These are phyloP conservation scores for Syngnathus acus DNA, from an alignment of 2,797 vertebrate species.

Conservation along the genomic window DNA sequence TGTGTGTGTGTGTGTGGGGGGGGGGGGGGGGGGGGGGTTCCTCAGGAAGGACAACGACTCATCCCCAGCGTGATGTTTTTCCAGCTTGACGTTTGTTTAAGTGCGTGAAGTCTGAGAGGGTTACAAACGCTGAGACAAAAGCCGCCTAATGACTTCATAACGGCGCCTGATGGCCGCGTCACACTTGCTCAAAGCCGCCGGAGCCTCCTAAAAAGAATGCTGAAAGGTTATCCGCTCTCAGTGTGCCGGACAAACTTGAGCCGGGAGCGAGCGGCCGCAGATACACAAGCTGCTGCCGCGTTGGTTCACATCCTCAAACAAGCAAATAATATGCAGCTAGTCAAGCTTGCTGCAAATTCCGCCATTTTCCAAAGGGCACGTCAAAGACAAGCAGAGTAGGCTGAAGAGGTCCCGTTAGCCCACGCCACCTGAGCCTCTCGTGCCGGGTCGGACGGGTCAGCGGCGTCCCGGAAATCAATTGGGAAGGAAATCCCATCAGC, in stretches of 20 bases:
- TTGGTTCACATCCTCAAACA: too few species aligned
- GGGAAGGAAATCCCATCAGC: neutral
- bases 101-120: neutral
- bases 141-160: neutral
- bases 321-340: neutral
- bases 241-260: too few species aligned
- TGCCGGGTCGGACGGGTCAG: constrained; percentile 17
- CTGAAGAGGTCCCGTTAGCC: constrained; percentile 14
- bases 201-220: neutral
- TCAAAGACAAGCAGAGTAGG: neutral
- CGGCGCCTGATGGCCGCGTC: neutral
- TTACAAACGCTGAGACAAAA: neutral
- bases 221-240: neutral
- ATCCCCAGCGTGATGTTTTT: neutral
- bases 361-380: too few species aligned
- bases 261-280: too few species aligned
- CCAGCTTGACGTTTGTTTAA: neutral
- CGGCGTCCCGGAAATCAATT: constrained; percentile 5
- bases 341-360: too few species aligned
- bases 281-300: neutral
- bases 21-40: too few species aligned
- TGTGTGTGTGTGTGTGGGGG: too few species aligned
- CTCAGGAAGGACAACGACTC: neutral
- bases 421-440: constrained; percentile 33
- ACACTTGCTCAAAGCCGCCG: neutral